Percentiles rank a stretch among this genome's conserved stretches.
phyloP scores from a whole-genome alignment of 2,888 invertebrate species.

The Rhagonycha fulva region DNA sequence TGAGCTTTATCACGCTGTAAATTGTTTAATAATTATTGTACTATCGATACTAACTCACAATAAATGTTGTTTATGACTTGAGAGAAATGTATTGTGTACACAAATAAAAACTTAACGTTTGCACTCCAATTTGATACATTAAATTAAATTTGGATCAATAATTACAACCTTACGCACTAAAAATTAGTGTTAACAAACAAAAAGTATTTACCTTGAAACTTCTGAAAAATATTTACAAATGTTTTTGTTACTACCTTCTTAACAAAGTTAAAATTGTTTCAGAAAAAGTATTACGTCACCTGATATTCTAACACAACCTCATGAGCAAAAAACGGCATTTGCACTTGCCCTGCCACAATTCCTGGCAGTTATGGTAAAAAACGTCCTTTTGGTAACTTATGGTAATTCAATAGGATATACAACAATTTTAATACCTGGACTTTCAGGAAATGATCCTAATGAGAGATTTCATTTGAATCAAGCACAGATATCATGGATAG shows the following conservation, averaged over 20 bases:
- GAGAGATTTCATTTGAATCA: constrained; percentile 59
- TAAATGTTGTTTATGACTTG: background rate
- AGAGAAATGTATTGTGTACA: background rate
- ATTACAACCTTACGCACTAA: background rate
- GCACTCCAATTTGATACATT: background rate
- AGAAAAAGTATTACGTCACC: background rate
- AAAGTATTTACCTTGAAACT: background rate
- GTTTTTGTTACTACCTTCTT: background rate
- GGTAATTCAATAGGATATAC: constrained; percentile 83
- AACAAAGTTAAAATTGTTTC: background rate
- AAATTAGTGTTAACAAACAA: background rate
- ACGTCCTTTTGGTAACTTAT: constrained; percentile 74
- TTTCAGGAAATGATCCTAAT: constrained; percentile 56
- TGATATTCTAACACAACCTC: background rate
- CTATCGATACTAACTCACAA: background rate
- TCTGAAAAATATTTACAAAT: background rate
- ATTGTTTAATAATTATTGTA: background rate
- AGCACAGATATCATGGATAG: constrained; percentile 75
- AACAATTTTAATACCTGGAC: constrained; percentile 78
- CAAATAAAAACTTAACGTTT: background rate
- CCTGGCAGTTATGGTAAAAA: constrained; percentile 80
- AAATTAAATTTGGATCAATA: background rate
- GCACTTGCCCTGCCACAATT: constrained; percentile 68
- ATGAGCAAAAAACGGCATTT: constrained; percentile 29
- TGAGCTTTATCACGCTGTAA: background rate